These are phyloP conservation scores for Drosophila parvula DNA, from an alignment of 1,140 invertebrate species.

Conservation along the genomic window DNA sequence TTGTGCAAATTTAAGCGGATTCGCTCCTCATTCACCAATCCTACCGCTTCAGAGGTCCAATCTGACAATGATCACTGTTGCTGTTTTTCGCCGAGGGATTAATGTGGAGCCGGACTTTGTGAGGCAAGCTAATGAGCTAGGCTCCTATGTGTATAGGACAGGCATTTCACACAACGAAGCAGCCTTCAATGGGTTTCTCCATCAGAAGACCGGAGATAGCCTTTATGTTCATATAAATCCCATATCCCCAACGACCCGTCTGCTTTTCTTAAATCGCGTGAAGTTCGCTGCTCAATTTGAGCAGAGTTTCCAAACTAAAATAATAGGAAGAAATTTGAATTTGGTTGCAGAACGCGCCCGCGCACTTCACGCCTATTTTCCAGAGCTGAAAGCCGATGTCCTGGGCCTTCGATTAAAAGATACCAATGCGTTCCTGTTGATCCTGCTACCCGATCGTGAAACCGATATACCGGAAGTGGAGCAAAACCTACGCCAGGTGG, in stretches of 20 bases:
- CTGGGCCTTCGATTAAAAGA: conserved; percentile 1
- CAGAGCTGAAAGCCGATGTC: background rate
- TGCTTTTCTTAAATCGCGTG: conserved; percentile 1
- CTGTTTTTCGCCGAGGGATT: background rate
- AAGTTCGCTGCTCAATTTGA: background rate
- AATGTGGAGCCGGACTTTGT: background rate
- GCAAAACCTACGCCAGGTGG: background rate
- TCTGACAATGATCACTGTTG: background rate
- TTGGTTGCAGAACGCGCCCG: background rate
- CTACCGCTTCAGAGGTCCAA: background rate
- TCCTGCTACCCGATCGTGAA: background rate
- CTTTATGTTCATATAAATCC: too few species aligned
- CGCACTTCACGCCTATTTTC: background rate
- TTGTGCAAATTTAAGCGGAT: background rate
- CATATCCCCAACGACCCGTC: background rate
- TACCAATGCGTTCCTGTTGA: background rate
- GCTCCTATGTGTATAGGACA: background rate
- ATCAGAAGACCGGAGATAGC: background rate
- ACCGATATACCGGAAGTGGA: background rate
- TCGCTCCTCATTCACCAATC: background rate
- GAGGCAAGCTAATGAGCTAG: background rate
- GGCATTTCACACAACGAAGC: too few species aligned
- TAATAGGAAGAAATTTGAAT: too few species aligned
- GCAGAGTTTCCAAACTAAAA: too few species aligned
- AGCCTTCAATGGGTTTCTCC: background rate